Base-by-base conservation (phyloP, 2,113 vertebrate species). In the Chaetorhynchus papuensis region DNA sequence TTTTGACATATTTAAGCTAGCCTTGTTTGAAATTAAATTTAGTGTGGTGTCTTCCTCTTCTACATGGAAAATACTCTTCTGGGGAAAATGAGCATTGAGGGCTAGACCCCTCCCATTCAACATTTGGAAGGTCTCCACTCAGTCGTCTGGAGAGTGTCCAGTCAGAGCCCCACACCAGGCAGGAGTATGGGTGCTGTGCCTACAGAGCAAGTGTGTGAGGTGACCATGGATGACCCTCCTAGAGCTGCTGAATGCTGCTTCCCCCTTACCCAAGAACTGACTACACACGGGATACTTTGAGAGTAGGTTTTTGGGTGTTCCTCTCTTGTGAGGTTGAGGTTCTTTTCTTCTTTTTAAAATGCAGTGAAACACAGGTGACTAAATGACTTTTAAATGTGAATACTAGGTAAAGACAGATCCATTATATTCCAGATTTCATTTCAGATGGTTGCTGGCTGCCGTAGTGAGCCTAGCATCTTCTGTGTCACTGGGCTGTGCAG, bases 81-180 rank as follows among this genome's bases (percentile, higher is more conserved):
- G 8, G 19, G 28, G 9, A 10, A 57, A 81, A 53, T 4, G 10
- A 74, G 13, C 5, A 18, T 4, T 20, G 21, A 35, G n/a, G 30
- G 16, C 6, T 76, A 37, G 52, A 27, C 3, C 2, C 3, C 13
- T 41, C 9, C 35, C 18, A 72, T 50, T 10, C 3, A 7, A 41
- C 35, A 22, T 2, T 5, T 56, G 45, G 6, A 75, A 21, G 28
- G 24, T 63, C n/a, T 74, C 27, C 33, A 3, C 18, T 31, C 39
- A 24, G 17, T 3, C 47, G 26, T n/a, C 17, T 1, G 0, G 19
- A 71, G 11, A 35, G 24, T 31, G 8, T 9, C 9, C 26, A 27
- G 19, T 6, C 31, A 50, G 30, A 75, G 39, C 8, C 8, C 17
- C 3, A 2, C 1, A 0, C 5, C 2, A 4, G 37, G 7, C 3